Evolutionary conservation across 2,888 invertebrate genomes (phyloP), one percentile per base, ranked within the genome.

Genomic region (Ectemnius cavifrons): DNA sequence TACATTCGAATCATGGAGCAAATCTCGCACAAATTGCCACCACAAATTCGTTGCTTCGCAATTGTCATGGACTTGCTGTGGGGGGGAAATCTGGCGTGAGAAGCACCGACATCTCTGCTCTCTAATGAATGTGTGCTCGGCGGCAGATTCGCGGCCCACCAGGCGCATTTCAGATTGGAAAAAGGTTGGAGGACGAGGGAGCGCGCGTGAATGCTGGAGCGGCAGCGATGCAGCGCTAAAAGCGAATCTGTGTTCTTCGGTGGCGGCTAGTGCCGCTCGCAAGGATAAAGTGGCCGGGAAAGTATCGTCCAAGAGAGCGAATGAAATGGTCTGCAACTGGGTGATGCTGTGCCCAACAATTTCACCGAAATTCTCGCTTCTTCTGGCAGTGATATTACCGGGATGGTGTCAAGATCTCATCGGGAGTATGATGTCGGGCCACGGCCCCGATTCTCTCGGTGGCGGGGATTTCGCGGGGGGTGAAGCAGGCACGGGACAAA

Each of bases 181-280:
- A 60, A 70, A 70, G 65, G 23, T 52, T 52, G 45, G 52, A 47
- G 45, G 62, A 69, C 64, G 59, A 37, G 67, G 61, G 61, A 37
- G 67, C 64, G 61, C 23, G 49, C 18, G 45, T 57, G 62, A 60
- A 59, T 59, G 37, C 37, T 37, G 37, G 37, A 68, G 47, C 16
- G 67, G 8, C 62, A 16, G 68, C 57, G 46, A 37, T 45, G 23
- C 37, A 62, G 59, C 66, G 76, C 74, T 84, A 87, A 87, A 81
- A 85, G 86, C 83, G 75, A 84, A 84, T 64, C 78, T 77, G 82
- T 86, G 87, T 85, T 83, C 83, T 67, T 57, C 77, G 66, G 74
- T 70, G 73, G 57, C 16, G 16, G 16, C 65, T 62, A 18, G 57
- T 20, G 49, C n/a, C 27, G 56, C 64, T 68, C 70, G 23, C 56